Evolutionary conservation across 2,113 vertebrate species (phyloP).

Genomic region (Struthio camelus): DNA sequence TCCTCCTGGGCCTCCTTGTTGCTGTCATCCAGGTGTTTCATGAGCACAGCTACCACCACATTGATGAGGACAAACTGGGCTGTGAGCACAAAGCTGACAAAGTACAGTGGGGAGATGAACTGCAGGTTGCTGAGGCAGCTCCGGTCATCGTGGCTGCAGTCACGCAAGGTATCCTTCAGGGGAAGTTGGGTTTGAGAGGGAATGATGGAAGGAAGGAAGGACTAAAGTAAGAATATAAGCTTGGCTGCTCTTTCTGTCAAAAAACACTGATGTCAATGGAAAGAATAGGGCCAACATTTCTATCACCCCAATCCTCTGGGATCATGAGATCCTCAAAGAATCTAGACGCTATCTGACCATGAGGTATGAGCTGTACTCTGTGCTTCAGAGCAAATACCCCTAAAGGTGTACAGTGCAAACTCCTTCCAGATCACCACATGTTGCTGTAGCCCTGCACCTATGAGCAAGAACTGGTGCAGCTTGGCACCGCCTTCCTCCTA

Average conservation of each 20-base stretch:
- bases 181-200: slow-evolving; percentile 18
- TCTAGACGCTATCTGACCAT: background rate
- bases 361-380: background rate
- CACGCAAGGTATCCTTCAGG: slow-evolving; percentile 92
- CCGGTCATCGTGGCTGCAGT: slow-evolving; percentile 92
- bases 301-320: background rate
- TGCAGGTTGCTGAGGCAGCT: slow-evolving; percentile 93
- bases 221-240: slow-evolving; percentile 29
- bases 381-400: background rate
- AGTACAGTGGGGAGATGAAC: slow-evolving; percentile 96
- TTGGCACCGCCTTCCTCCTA: background rate
- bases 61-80: slow-evolving; percentile 99
- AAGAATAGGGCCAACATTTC: background rate
- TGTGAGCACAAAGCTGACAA: slow-evolving; percentile 99
- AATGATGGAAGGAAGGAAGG: slow-evolving; percentile 33
- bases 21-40: slow-evolving; percentile 99
- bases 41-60: slow-evolving; percentile 98
- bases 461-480: background rate
- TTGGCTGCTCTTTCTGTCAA: background rate
- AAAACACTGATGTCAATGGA: background rate
- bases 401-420: background rate
- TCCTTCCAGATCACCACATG: background rate
- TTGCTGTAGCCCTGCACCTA: background rate
- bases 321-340: background rate
- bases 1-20: slow-evolving; percentile 99